A percentile compares a stretch with the other conserved stretches of the same genome.
Evolutionary conservation across 2,888 invertebrate genomes (phyloP).

Genomic region (Pyrrhosoma nymphula): DNA sequence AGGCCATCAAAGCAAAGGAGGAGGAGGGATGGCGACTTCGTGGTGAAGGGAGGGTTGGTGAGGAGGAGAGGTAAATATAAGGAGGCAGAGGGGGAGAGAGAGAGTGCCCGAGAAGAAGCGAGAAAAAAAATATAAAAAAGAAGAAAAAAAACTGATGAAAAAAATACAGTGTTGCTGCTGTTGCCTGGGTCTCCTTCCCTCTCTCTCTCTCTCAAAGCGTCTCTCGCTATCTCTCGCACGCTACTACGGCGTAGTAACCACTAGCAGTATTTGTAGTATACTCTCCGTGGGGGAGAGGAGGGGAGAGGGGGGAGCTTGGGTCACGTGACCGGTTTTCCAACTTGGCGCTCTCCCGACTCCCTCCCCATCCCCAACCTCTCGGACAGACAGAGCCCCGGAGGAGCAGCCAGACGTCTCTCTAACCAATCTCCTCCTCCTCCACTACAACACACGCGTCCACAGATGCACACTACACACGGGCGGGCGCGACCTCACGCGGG

Average conservation of each 20-base stretch:
- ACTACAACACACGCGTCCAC: not conserved
- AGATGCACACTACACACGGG: not conserved
- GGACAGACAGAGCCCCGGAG: not conserved
- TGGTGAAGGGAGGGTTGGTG: not conserved
- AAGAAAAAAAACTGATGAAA: slow-evolving; percentile 14
- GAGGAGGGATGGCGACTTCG: not conserved
- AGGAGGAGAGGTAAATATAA: not conserved
- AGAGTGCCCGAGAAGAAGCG: slow-evolving; percentile 5
- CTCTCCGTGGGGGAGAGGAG: not conserved
- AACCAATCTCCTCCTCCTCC: not conserved
- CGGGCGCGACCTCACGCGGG: not conserved
- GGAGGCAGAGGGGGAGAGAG: not conserved
- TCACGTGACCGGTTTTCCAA: slow-evolving; percentile 67
- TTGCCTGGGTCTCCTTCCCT: slow-evolving; percentile 45
- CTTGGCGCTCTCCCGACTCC: not conserved
- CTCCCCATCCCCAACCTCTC: not conserved
- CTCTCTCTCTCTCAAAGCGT: not conserved
- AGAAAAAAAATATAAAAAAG: slow-evolving; percentile 8
- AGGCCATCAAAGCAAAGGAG: not conserved
- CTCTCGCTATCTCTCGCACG: slow-evolving; percentile 22
- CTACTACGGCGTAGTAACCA: slow-evolving; percentile 66
- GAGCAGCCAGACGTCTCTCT: slow-evolving; percentile 49
- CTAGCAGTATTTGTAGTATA: slow-evolving; percentile 67
- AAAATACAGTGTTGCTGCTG: slow-evolving; percentile 41
- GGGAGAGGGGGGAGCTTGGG: not conserved